Evolutionary conservation across 2,113 vertebrate species (phyloP), one percentile per base, ranked within the genome.

Genomic region (Callorhinus ursinus): DNA sequence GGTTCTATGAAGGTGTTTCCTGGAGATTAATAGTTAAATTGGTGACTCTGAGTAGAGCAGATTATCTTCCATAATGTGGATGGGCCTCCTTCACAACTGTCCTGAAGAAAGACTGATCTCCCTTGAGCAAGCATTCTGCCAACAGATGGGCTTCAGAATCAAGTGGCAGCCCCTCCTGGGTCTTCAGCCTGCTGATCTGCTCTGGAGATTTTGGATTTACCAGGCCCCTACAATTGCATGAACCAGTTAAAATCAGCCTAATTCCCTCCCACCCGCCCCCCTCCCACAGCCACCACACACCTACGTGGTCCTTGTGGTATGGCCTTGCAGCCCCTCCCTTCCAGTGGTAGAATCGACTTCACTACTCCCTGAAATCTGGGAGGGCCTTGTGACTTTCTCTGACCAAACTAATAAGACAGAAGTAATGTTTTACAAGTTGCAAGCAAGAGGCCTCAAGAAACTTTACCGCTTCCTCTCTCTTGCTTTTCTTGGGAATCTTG

Each of bases 11-110:
- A 53, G 13, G 31, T 92, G n/a, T 51, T 86, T 92, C 39, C 61
- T 49, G 21, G 15, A 97, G 28, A 85, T 53, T 74, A 57, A 81
- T 71, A 93, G 81, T 93, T 19, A 80, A 87, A 83, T 74, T 67
- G 55, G 21, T 61, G 57, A 31, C 49, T 51, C 3, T n/a, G 59
- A 93, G 18, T 42, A 90, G 96, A 83, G 22, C 15, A 79, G 61
- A 88, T 76, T n/a, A 63, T 26, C 5, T 19, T 88, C 76, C 83
- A 61, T 51, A 46, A 26, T 9, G 28, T 51, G 26, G 55, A 33
- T 81, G 46, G 65, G 18, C 53, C 57, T 90, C 16, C 21, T 12
- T 42, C 19, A 86, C 18, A 63, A 88, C 36, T 88, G 63, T 69
- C 18, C 0, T 74, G 67, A 72, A 79, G 24, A 80, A 87, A 93